A percentile compares a stretch with the other conserved stretches of the same genome.
These are phyloP conservation scores for Denticeps clupeoides DNA, from an alignment of 2,797 vertebrate genomes.

Conservation along the genomic window DNA sequence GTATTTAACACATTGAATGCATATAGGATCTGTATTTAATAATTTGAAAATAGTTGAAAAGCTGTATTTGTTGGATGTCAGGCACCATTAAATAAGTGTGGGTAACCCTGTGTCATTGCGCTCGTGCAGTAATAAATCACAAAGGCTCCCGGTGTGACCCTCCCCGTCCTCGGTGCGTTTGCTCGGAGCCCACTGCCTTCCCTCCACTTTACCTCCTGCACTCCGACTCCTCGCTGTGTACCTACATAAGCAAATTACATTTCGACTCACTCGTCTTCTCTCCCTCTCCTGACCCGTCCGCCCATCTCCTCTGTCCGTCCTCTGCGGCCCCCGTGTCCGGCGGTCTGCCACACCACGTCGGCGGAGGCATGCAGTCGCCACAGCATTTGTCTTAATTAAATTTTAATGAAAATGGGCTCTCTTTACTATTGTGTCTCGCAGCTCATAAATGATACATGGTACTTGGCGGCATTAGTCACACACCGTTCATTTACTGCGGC, in stretches of 20 bases:
- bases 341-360: slow-evolving; percentile 54
- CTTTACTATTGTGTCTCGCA: slow-evolving; percentile 70
- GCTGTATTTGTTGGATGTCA: slow-evolving; percentile 6
- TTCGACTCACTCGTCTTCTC: background rate
- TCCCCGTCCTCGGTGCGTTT: background rate
- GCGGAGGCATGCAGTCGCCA: slow-evolving; percentile 74
- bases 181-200: slow-evolving; percentile 15
- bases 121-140: slow-evolving; percentile 34
- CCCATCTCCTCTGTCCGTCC: slow-evolving; percentile 29
- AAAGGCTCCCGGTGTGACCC: slow-evolving; percentile 12
- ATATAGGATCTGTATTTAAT: too few species aligned
- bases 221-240: background rate
- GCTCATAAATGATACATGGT: slow-evolving; percentile 94
- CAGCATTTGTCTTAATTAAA: slow-evolving; percentile 94
- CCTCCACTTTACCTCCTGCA: slow-evolving; percentile 3
- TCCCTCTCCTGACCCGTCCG: background rate
- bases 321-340: slow-evolving; percentile 58
- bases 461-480: slow-evolving; percentile 71
- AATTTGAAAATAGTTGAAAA: background rate
- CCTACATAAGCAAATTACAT: slow-evolving; percentile 5
- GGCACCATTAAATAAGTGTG: slow-evolving; percentile 35
- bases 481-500: slow-evolving; percentile 63
- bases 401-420: slow-evolving; percentile 87
- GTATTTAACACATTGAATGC: too few species aligned
- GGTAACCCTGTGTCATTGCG: slow-evolving; percentile 35